phyloP scores from a whole-genome alignment of 2,888 invertebrate species.

The Abrostola tripartita region DNA sequence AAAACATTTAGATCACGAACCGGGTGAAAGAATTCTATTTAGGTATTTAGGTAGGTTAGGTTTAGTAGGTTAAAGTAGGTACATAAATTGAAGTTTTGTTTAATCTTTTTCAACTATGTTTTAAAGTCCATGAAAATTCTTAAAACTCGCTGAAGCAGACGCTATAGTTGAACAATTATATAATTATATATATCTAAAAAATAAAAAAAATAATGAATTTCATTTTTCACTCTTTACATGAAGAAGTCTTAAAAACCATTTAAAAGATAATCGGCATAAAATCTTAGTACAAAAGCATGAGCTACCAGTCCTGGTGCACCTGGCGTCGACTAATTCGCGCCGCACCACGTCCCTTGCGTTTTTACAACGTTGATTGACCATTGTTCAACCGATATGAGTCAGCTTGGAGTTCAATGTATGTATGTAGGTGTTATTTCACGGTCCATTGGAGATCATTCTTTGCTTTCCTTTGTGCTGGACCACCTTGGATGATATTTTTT shows the following conservation, averaged over 20 bases:
- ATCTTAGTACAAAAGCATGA: conserved; percentile 1
- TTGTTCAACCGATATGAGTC: conserved; percentile 43
- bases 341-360: conserved; percentile 16
- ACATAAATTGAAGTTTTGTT: no score
- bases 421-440: neutral
- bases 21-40: no score
- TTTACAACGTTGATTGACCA: conserved; percentile 50
- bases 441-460: conserved; percentile 1
- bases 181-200: no score
- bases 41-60: no score
- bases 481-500: conserved; percentile 1
- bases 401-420: conserved; percentile 9
- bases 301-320: conserved; percentile 25
- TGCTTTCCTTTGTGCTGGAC: conserved; percentile 2
- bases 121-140: no score
- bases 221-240: neutral
- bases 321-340: conserved; percentile 30
- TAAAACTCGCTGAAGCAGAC: no score
- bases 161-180: no score
- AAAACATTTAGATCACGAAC: neutral
- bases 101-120: no score
- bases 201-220: no score
- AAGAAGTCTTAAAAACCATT: neutral
- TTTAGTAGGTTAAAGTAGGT: no score
- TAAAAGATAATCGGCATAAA: neutral